Evolutionary conservation across 1,140 invertebrate genomes (phyloP), one percentile per base, ranked within the genome.

Genomic region (Pomacea maculata): DNA sequence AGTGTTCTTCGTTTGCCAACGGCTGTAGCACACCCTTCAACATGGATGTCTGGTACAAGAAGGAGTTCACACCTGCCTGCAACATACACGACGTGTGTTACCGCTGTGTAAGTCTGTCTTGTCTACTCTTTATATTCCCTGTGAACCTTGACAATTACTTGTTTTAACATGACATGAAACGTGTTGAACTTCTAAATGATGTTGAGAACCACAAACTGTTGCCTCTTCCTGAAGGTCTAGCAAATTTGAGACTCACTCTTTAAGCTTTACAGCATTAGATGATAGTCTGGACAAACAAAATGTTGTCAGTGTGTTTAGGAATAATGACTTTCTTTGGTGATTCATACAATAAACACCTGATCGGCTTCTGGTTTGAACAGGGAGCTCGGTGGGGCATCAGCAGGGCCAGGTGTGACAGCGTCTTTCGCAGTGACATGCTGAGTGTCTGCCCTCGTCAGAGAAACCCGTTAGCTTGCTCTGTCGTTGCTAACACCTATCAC

Each of bases 51-150:
- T 83, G 83, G 67, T 86, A 83, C 80, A 85, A 86, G 79, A 73
- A 57, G 0, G 54, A 57, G 4, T 85, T 86, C 71, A 84, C 76
- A 57, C 78, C 83, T 15, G 55, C 79, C n/a, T 86, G 85, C 75
- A 80, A 84, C 72, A 65, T 57, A 12, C 85, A 86, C 57, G 85
- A 86, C 67, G 75, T 86, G 29, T 86, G 85, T 45, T 86, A 86
- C 64, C 79, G 79, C 45, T 86, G 85, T 78, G 85, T 86, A 72
- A 84, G 85, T 55, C 11, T n/a, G 1, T 14, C 2, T 1, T 21
- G 12, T 21, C 19, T 45, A 29, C 1, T 15, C 14, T 3, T 1
- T 34, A 57, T 21, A 14, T 5, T 54, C 6, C 1, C 15, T 14
- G 15, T 1, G 1, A 29, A 3, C 70, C 6, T 29, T 45, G 15